phyloP scores from a whole-genome alignment of 1,140 invertebrate genomes.

The Alviniconcha marisindica region DNA sequence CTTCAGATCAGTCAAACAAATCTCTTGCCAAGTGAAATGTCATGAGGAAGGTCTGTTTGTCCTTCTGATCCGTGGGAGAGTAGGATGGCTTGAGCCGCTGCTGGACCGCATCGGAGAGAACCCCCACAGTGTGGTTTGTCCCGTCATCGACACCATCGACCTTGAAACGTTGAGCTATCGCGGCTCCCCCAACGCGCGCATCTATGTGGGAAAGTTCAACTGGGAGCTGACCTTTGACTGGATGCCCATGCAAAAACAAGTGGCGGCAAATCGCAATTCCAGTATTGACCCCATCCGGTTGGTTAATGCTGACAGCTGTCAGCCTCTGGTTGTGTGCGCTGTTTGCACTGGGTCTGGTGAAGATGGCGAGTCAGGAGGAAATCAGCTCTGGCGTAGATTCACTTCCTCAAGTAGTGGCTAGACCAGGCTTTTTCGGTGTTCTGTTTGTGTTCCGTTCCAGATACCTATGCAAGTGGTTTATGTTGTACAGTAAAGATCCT shows the following conservation, averaged over 20 bases:
- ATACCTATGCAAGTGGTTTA: no score
- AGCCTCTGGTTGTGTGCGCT: no score
- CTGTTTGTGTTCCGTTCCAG: no score
- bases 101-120: constrained; percentile 83
- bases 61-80: not conserved
- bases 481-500: no score
- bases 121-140: constrained; percentile 87
- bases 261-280: constrained; percentile 81
- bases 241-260: constrained; percentile 93
- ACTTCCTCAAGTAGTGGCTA: no score
- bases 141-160: constrained; percentile 97
- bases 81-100: constrained; percentile 96
- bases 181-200: constrained; percentile 40
- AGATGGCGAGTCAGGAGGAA: no score
- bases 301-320: constrained; percentile 9
- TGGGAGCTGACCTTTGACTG: constrained; percentile 90
- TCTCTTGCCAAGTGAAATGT: no score
- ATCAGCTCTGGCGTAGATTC: no score
- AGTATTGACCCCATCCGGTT: constrained; percentile 46
- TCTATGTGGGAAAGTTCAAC: constrained; percentile 92
- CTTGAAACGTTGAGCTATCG: constrained; percentile 94
- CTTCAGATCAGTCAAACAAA: no score
- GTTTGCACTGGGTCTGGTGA: no score
- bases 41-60: no score
- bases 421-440: no score